Evolutionary conservation across 2,113 vertebrate genomes (phyloP), one percentile per base, ranked within the genome.

Genomic region (Serilophus lunatus): DNA sequence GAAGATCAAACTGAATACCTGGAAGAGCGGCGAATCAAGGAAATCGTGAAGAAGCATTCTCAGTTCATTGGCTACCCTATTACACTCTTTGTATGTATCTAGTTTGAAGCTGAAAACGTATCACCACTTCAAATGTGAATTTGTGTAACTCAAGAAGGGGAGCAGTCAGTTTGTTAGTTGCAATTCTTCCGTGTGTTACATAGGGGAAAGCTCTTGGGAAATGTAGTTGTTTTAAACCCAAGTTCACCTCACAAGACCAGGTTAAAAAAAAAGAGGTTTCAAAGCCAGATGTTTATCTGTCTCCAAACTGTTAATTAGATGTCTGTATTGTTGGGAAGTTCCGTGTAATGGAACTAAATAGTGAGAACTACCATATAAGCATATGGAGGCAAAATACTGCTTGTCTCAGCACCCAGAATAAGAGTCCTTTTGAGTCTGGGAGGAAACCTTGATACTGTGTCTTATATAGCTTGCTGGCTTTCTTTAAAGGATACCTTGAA

Each of bases 11-110:
- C 97, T 0, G 98, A 98, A 6, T 98, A 98, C 51, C 29, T 98
- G 49, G 98, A 98, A 50, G 98, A 98, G n/a, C 89, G 97, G 5
- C 83, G 98, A 2, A 96, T 98, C 59, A 98, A 98, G 86, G 98
- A 98, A 76, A 98, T 98, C 0, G 98, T 98, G 60, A 98, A 98
- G 94, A 98, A 98, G n/a, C 98, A 98, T 44, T 98, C 98, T 2
- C 98, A 98, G 87, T 98, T 98, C 44, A 98, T 98, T 0, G 98
- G 98, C n/a, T 98, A 98, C 53, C 98, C 98, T 1, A 98, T 98
- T 23, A 98, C 98, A 0, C 97, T 98, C 1, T 98, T 98, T 36
- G 98, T 98, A 97, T 1, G 98, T 98, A 23, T 4, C 3, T 71
- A 31, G 1, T 0, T 28, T 49, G 4, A 29, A 44, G 12, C 2